phyloP scores from a whole-genome alignment of 2,113 vertebrate genomes.

The Elaphurus davidianus region DNA sequence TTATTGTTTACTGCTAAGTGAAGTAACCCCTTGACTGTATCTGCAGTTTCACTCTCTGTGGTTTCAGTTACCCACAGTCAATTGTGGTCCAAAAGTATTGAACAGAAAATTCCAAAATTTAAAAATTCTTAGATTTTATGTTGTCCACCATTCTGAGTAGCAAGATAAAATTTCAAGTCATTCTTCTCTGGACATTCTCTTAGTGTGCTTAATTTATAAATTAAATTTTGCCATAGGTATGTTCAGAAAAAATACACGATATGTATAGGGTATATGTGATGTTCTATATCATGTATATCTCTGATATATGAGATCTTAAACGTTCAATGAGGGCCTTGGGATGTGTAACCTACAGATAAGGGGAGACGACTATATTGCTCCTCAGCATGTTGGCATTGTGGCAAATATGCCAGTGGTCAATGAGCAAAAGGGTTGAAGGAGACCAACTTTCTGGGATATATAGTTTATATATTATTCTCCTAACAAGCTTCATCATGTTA shows the following conservation, averaged over 20 bases:
- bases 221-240: background rate
- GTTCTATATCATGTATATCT: background rate
- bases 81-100: background rate
- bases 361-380: background rate
- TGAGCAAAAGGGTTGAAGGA: background rate
- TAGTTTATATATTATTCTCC: no score
- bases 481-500: background rate
- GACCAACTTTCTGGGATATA: background rate
- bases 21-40: background rate
- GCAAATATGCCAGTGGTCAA: background rate
- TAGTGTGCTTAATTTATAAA: background rate
- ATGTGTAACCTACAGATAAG: background rate
- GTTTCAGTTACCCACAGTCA: background rate
- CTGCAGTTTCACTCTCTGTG: background rate
- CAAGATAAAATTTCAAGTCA: background rate
- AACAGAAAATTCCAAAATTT: background rate
- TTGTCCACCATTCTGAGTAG: background rate
- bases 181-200: background rate
- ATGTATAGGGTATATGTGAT: background rate
- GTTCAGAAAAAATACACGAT: background rate
- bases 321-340: background rate
- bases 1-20: background rate
- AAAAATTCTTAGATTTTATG: background rate
- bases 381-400: background rate
- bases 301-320: background rate